Evolutionary conservation across 1,140 invertebrate genomes (phyloP).

Genomic region (Drosophila simulans): DNA sequence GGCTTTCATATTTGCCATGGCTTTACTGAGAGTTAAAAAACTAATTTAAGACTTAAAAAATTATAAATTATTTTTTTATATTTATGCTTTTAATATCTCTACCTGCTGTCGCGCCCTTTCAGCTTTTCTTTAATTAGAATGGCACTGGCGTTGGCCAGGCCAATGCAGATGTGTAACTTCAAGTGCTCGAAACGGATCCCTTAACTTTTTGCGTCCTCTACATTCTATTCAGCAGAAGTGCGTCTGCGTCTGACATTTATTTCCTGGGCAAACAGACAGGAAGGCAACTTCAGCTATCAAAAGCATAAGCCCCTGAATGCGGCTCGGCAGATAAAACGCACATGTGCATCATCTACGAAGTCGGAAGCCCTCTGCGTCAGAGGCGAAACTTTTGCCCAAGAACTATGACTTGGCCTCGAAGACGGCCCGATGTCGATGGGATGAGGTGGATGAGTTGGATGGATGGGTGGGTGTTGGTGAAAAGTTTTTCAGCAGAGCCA

Average conservation of each 20-base stretch:
- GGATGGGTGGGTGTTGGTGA: neutral
- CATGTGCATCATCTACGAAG: conserved; percentile 37
- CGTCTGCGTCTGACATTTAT: conserved; percentile 58
- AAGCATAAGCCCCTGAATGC: conserved; percentile 34
- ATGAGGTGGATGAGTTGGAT: neutral
- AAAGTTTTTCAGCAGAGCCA: conserved; percentile 53
- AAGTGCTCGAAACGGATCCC: conserved; percentile 21
- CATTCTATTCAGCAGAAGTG: conserved; percentile 18
- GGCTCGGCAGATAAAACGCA: conserved; percentile 49
- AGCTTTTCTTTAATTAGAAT: conserved; percentile 5
- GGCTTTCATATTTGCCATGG: conserved; percentile 1
- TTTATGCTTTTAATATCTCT: neutral
- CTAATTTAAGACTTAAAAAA: too few relatives aligned
- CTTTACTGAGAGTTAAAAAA: neutral
- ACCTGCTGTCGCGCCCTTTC: neutral
- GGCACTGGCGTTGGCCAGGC: neutral
- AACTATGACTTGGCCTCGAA: conserved; percentile 39
- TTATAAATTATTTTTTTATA: neutral
- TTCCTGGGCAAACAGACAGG: conserved; percentile 42
- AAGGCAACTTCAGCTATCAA: conserved; percentile 38
- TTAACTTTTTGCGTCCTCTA: conserved; percentile 2
- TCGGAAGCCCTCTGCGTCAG: conserved; percentile 25
- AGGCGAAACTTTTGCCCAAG: conserved; percentile 52
- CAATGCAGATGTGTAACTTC: conserved; percentile 22
- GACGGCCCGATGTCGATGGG: conserved; percentile 29